phyloP scores from a whole-genome alignment of 2,888 invertebrate species.

The Lasioglossum lativentre region DNA sequence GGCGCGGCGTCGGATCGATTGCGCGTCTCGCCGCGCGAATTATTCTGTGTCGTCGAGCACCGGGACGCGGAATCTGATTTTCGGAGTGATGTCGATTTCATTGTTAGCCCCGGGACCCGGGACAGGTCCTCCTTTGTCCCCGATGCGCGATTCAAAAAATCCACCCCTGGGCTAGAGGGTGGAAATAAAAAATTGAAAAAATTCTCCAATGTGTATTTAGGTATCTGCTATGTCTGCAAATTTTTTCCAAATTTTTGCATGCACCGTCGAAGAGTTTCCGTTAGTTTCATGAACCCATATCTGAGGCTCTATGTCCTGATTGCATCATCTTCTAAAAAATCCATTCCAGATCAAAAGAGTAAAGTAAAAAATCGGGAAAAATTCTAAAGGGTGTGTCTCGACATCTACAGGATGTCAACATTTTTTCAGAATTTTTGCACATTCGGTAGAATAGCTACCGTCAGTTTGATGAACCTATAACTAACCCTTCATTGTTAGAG shows the following conservation, averaged over 20 bases:
- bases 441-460: no score
- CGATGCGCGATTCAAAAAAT: no score
- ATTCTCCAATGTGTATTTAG: neutral
- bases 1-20: constrained; percentile 5
- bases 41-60: constrained; percentile 17
- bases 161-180: neutral
- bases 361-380: no score
- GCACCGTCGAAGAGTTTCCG: neutral
- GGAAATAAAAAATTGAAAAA: neutral
- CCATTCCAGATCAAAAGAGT: no score
- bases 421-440: neutral
- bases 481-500: no score
- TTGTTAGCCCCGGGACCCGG: neutral
- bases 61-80: constrained; percentile 12
- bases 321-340: neutral
- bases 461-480: neutral
- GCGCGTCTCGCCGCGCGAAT: neutral
- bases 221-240: neutral
- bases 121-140: neutral
- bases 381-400: no score
- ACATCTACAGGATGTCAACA: no score
- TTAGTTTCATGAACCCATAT: neutral
- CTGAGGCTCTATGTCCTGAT: no score
- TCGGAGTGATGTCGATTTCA: neutral
- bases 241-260: neutral